Conservation (phyloP, 2,888 invertebrate species). For the Leucoma salicis region DNA sequence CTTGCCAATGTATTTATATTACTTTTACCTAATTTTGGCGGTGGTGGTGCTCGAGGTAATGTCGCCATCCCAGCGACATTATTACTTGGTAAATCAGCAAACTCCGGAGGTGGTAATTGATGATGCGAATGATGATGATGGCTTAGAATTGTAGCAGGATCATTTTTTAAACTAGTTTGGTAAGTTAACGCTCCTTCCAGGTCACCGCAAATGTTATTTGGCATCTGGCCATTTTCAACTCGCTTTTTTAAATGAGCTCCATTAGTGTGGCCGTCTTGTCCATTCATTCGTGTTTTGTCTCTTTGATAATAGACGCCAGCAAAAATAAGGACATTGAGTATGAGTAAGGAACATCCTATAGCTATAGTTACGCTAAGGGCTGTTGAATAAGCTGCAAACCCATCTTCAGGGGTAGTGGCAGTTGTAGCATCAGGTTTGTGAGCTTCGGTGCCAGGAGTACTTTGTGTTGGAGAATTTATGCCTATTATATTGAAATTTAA, state of each 20-base stretch:
- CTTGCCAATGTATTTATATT: constrained; percentile 82
- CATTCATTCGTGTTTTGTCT: constrained; percentile 89
- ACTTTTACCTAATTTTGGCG: constrained; percentile 86
- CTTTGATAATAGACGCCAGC: constrained; percentile 97
- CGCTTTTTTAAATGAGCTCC: constrained; percentile 85
- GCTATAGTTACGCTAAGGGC: constrained; percentile 96
- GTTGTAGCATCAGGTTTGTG: constrained; percentile 74
- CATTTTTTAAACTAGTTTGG: constrained; percentile 83
- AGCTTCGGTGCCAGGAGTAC: constrained; percentile 50
- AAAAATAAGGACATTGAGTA: constrained; percentile 95
- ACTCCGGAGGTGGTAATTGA: constrained; percentile 91
- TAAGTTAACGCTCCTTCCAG: constrained; percentile 83
- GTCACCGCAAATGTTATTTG: constrained; percentile 94
- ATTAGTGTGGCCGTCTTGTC: constrained; percentile 78
- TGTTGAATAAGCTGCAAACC: constrained; percentile 94
- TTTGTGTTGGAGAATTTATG: constrained; percentile 63
- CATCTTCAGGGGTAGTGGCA: constrained; percentile 88
- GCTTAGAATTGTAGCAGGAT: constrained; percentile 87
- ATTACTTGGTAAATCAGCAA: constrained; percentile 89
- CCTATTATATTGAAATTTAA: constrained; percentile 69
- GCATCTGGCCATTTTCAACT: constrained; percentile 93
- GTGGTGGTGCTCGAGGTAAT: constrained; percentile 88
- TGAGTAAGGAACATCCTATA: constrained; percentile 95
- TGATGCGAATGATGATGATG: constrained; percentile 90
- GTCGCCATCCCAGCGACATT: constrained; percentile 82